phyloP scores from a whole-genome alignment of 2,797 vertebrate species.

The Glyptemys insculpta region DNA sequence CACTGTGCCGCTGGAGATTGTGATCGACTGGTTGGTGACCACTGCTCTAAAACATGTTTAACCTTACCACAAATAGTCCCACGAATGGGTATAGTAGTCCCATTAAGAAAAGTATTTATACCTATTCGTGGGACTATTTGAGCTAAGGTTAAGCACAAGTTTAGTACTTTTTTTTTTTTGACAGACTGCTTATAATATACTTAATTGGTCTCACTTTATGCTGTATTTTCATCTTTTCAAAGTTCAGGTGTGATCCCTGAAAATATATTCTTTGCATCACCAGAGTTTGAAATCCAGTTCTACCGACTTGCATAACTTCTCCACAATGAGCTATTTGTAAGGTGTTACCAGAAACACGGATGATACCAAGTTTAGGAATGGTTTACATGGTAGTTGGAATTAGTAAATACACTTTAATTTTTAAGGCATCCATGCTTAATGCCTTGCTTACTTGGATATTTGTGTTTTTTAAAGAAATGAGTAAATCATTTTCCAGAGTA shows the following conservation, averaged over 20 bases:
- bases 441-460: not conserved
- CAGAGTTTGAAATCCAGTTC: not conserved
- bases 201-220: not conserved
- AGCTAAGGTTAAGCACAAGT: not conserved
- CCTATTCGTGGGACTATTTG: not conserved
- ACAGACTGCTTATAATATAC: not conserved
- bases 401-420: not conserved
- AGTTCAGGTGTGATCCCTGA: not conserved
- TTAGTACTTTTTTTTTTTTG: no score
- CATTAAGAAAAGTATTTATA: not conserved
- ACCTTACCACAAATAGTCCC: not conserved
- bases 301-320: not conserved
- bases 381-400: not conserved
- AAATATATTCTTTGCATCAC: not conserved
- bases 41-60: not conserved
- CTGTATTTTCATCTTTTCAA: not conserved
- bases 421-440: accelerated
- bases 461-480: slow-evolving; percentile 9
- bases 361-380: not conserved
- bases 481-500: slow-evolving; percentile 18
- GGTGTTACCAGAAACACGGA: not conserved
- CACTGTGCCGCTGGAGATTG: no score
- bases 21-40: no score
- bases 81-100: not conserved
- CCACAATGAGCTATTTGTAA: not conserved